These are phyloP conservation scores for Neocloeon triangulifer DNA, from an alignment of 1,140 invertebrate species.

Conservation along the genomic window DNA sequence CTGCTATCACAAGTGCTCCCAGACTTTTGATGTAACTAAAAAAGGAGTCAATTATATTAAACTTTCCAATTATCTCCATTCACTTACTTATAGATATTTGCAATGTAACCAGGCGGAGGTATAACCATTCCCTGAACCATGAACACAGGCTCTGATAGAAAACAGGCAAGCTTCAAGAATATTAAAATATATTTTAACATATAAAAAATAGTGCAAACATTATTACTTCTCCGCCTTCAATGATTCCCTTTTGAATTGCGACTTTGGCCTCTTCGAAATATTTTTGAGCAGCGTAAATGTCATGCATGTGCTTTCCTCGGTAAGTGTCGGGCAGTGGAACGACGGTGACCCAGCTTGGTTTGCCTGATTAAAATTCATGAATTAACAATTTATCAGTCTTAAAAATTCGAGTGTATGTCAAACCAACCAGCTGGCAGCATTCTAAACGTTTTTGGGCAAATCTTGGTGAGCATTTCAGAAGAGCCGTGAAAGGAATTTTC, in stretches of 20 bases:
- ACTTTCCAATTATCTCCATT: neutral
- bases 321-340: conserved; percentile 34
- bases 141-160: conserved; percentile 11
- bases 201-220: conserved; percentile 3
- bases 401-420: conserved; percentile 4
- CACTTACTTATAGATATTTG: conserved; percentile 10
- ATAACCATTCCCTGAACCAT: conserved; percentile 10
- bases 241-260: conserved; percentile 17
- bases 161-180: conserved; percentile 10
- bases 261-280: conserved; percentile 26
- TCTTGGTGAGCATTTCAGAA: conserved; percentile 23
- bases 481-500: conserved; percentile 40
- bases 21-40: conserved; percentile 20
- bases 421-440: conserved; percentile 14
- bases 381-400: neutral
- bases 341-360: conserved; percentile 28
- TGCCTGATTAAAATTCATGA: conserved; percentile 5
- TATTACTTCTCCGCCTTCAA: conserved; percentile 7
- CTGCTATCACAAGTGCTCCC: conserved; percentile 34
- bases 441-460: conserved; percentile 34
- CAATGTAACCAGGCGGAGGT: conserved; percentile 9
- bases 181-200: neutral
- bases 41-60: too few species aligned
- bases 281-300: conserved; percentile 15
- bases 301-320: conserved; percentile 18